Base-by-base conservation (phyloP, 2,113 vertebrate species). In the Leptobrachium ailaonicum region DNA sequence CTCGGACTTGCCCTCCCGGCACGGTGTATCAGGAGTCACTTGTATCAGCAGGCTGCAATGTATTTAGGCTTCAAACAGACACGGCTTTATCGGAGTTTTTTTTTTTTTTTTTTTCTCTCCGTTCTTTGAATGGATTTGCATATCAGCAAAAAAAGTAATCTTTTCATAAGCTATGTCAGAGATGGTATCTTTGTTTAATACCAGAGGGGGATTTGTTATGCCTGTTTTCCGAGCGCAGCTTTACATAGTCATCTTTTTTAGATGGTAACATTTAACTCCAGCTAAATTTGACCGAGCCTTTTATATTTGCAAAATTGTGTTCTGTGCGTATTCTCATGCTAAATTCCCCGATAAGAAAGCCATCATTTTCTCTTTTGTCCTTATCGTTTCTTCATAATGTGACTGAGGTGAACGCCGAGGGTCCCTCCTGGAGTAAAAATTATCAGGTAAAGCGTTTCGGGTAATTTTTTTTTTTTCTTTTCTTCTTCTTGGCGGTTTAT, bases 401-500 rank as follows among this genome's bases (percentile, higher is more conserved):
- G 83, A 80, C 79, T 85, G 72, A 86, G 80, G 83, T 85, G 40
- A 12, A 85, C 83, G 44, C 80, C 84, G 85, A 82, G 79, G 87
- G 82, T 82, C 81, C 82, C 79, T 83, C 82, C 76, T 86, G 87
- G 77, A 87, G 88, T 82, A n/a, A 0, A 50, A 83, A 80, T 84
- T 85, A 87, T 82, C 81, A 87, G 83, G 80, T 82, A 71, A 66
- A 87, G 70, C 84, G 86, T 86, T 88, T 88, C 87, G 85, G 83
- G 77, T 88, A 87, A 86, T 75, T 82, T 83, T 42, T 75, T 87
- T 82, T 50, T 82, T 86, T 82, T 87, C 82, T 75, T 91, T 50
- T 50, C 8, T 4, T 90, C 86, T 90, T 77, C 82, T 71, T 87
- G 77, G 82, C 85, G 88, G 83, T 90, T 89, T 87, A 84, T 87